Base-by-base conservation (phyloP, 1,140 invertebrate genomes). In the Ganaspis sp. region DNA sequence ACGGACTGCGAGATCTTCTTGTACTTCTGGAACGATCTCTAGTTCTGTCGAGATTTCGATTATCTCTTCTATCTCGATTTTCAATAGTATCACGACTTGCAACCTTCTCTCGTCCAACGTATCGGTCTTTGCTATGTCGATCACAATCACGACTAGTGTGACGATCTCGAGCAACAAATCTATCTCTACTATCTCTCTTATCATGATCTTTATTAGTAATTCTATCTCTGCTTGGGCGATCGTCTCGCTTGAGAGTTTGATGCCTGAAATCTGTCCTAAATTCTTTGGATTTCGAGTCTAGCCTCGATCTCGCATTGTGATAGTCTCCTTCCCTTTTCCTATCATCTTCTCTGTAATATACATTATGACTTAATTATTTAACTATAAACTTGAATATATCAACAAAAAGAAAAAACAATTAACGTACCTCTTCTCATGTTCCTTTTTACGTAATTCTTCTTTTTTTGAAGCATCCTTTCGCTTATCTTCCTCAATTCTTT, bases 381-480 rank as follows among this genome's bases (percentile, higher is more conserved):
- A 40, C 40, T 70, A 40, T 0, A 2, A 53, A 12, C 71, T 37
- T 49, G 58, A 9, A 23, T 69, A 19, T 42, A 74, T 9, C 19
- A 26, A n/a, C n/a, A n/a, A n/a, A n/a, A n/a, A n/a, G n/a, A n/a
- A n/a, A n/a, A n/a, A n/a, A n/a, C n/a, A n/a, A n/a, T n/a, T n/a
- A n/a, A 11, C 71, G 42, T 82, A 89, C 86, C 88, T 88, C 80
- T 82, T 87, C 15, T 90, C 91, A 37, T 88, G 84, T 74, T 91
- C 88, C 80, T 86, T 87, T 79, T 87, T 90, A 15, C 87, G 83
- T 1, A 73, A 75, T 34, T 90, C 90, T 19, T 90, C 88, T 38
- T 81, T 85, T 76, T 84, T 89, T 9, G 69, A 34, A 38, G 78
- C 40, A 58, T 90, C 87, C 70, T 87, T 90, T 23, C 86, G 84